Conservation (phyloP, 2,888 invertebrate species). For the Isotomurus palustris region DNA sequence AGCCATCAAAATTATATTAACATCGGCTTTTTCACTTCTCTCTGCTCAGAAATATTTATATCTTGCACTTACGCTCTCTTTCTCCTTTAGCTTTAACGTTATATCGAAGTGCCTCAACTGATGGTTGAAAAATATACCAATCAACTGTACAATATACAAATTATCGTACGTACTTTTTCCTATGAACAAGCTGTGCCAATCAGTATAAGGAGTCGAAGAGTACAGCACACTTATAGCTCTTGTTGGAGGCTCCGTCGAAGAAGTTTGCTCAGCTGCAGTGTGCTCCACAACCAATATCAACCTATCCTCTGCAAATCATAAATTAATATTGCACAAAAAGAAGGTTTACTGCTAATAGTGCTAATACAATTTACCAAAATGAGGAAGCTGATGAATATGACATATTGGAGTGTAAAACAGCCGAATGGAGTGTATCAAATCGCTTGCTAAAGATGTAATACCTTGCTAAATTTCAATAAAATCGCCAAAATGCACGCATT, state of each 20-base stretch:
- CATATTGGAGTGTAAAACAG: conserved; percentile 34
- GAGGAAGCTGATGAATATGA: conserved; percentile 24
- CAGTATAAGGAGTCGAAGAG: conserved; percentile 17
- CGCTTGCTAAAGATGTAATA: neutral
- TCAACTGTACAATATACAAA: conserved; percentile 13
- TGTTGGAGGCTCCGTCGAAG: conserved; percentile 1
- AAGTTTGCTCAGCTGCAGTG: neutral
- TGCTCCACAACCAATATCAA: conserved; percentile 24
- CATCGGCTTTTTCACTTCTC: neutral
- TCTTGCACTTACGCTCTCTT: neutral
- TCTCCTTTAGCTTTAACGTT: conserved; percentile 18
- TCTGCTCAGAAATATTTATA: neutral
- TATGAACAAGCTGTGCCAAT: conserved; percentile 30
- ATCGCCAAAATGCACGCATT: neutral
- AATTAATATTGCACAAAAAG: neutral
- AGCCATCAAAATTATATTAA: neutral
- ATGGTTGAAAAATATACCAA: conserved; percentile 34
- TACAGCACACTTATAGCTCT: conserved; percentile 24
- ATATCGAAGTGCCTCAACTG: conserved; percentile 34
- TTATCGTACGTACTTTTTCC: conserved; percentile 18
- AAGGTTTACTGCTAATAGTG: neutral
- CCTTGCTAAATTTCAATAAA: neutral
- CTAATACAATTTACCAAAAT: conserved; percentile 18
- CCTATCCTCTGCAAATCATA: conserved; percentile 20
- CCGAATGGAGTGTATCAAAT: conserved; percentile 5